phyloP scores from a whole-genome alignment of 2,113 vertebrate genomes.

The Syrmaticus mikado region DNA sequence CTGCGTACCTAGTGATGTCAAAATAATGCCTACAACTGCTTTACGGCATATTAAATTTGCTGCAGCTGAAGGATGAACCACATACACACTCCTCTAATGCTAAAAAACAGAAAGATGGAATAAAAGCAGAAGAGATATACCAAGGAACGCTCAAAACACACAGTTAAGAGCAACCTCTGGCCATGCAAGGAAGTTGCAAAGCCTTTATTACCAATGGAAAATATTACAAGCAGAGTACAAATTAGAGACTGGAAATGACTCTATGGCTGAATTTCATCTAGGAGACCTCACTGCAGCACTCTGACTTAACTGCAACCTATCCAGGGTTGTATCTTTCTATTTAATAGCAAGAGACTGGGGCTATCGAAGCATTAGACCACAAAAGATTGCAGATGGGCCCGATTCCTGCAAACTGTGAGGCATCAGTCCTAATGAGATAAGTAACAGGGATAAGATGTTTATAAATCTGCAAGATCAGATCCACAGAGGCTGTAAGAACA shows the following conservation, averaged over 20 bases:
- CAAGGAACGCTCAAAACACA: not conserved
- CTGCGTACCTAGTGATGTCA: not conserved
- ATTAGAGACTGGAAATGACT: not conserved
- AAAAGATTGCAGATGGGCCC: not conserved
- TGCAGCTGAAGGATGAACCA: not conserved
- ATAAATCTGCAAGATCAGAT: not conserved
- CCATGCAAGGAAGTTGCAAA: not conserved
- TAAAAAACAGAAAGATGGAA: not conserved
- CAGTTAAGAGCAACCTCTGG: not conserved
- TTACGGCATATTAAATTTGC: not conserved
- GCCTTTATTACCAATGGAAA: not conserved
- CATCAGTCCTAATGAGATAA: not conserved
- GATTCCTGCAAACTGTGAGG: not conserved
- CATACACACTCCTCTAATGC: not conserved
- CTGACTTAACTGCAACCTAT: conserved; percentile 35
- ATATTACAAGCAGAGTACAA: not conserved
- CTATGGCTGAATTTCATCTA: not conserved
- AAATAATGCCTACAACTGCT: not conserved
- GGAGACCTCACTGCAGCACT: conserved; percentile 38
- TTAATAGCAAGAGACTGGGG: not conserved
- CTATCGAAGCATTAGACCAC: not conserved
- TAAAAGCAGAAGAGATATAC: not conserved
- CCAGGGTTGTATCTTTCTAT: not conserved
- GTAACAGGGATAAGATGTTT: not conserved
- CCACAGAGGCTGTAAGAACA: not conserved